Conservation (phyloP, 2,113 vertebrate species). For the Furnarius figulus region DNA sequence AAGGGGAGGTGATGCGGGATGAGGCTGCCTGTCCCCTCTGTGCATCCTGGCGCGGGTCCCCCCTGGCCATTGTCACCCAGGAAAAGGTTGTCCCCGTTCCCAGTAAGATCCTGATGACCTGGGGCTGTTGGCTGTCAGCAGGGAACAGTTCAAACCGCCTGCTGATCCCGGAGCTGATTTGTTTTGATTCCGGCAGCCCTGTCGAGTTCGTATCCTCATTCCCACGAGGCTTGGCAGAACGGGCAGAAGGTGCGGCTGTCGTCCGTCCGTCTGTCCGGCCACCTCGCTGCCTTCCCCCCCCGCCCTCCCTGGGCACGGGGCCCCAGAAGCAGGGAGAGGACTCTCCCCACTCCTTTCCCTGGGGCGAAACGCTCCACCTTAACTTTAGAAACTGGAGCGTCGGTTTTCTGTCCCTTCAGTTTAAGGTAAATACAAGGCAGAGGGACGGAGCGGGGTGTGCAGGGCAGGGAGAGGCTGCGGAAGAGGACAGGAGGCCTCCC, state of each 20-base stretch:
- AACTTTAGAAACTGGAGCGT: not conserved
- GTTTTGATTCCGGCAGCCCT: not conserved
- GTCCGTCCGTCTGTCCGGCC: not conserved
- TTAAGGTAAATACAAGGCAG: not conserved
- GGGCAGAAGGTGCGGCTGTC: not conserved
- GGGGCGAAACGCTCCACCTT: not conserved
- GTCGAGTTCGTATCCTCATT: not conserved
- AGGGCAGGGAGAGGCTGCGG: not conserved
- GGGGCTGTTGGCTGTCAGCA: not conserved
- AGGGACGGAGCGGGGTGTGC: not conserved
- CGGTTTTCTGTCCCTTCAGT: not conserved
- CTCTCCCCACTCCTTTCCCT: conserved; percentile 2
- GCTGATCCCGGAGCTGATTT: not conserved
- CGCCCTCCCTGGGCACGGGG: not conserved
- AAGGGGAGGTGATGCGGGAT: not conserved
- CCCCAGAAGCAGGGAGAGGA: not conserved
- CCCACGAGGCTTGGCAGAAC: not conserved
- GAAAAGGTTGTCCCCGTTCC: not conserved
- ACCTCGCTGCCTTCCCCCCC: not conserved
- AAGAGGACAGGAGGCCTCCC: not conserved
- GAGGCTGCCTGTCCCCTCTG: not conserved
- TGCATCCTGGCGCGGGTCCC: not conserved
- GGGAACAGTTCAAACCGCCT: not conserved
- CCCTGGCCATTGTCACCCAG: not conserved
- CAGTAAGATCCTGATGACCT: not conserved